Base-by-base conservation (phyloP, 2,113 vertebrate species). In the Perca schrenkii region DNA sequence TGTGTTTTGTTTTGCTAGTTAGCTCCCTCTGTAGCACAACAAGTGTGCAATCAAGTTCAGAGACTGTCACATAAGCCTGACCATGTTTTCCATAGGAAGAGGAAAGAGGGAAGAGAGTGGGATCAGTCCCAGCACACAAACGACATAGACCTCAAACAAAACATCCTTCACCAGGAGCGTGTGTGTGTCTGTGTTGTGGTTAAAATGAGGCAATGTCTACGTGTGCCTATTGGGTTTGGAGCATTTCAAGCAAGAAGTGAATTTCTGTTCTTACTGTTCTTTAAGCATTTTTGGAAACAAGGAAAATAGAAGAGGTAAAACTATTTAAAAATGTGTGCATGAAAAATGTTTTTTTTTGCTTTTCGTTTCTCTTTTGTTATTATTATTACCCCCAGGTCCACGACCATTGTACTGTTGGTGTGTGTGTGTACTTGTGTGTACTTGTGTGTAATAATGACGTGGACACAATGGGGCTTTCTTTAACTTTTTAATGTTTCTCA, bases 401-500 rank as follows among this genome's bases (percentile, higher is more conserved):
- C 8, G 1, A 12, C 28, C 12, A 2, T 66, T 74, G 12, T 73
- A 28, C 54, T 40, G 49, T 66, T 75, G 77, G 70, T 87, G 47
- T 61, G n/a, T 14, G 52, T 40, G 36, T 40, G 36, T 40, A 36
- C 54, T 17, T 15, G 52, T 86, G 81, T 86, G 84, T 73, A n/a
- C n/a, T 1, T 14, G 62, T 78, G 54, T 85, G 67, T 11, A 17
- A 46, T 68, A 80, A 88, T 79, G 64, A 80, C 57, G n/a, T 72
- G 72, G 25, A 76, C 78, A 88, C 73, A 78, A 50, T 76, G 49
- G 75, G 16, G 72, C 80, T 87, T 91, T 88, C 80, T 91, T 84
- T 25, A 31, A 67, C 19, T 80, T 80, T 80, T 83, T 82, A 63
- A 17, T 3, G 77, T 43, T n/a, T 70, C 63, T 60, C 28, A 57